phyloP scores from a whole-genome alignment of 2,113 vertebrate species.

The Emydocephalus ijimae region DNA sequence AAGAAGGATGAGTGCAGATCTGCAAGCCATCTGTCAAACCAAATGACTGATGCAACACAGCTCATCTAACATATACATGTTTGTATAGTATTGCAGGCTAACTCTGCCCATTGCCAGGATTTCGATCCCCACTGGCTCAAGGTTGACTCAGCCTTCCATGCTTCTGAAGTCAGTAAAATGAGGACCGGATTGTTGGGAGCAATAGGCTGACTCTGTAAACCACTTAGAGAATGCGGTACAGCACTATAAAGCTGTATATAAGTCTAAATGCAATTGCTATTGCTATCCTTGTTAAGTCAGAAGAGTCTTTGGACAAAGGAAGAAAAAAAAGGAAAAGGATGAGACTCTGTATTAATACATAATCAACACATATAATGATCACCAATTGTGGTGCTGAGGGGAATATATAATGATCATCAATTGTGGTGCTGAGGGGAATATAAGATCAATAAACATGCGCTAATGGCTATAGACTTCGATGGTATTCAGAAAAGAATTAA shows the following conservation, averaged over 20 bases:
- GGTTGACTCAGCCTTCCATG: not conserved
- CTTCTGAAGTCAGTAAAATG: not conserved
- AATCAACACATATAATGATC: not conserved
- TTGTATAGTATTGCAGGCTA: not conserved
- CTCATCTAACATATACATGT: not conserved
- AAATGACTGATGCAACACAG: not conserved
- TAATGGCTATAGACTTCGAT: not conserved
- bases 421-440: not conserved
- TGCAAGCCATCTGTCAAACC: not conserved
- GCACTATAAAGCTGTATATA: not conserved
- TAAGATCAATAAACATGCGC: not conserved
- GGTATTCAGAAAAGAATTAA: not conserved
- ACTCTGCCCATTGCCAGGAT: not conserved
- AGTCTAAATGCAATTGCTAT: not conserved
- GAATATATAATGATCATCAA: not conserved
- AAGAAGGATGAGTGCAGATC: not conserved
- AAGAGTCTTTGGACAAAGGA: not conserved
- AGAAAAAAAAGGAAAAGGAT: not conserved
- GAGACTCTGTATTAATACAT: not conserved
- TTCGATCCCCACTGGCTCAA: not conserved
- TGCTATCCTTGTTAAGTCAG: not conserved
- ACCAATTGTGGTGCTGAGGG: not conserved
- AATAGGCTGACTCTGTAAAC: not conserved
- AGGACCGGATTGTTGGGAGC: not conserved
- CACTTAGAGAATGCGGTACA: not conserved